Evolutionary conservation across 2,113 vertebrate species (phyloP), one percentile per base, ranked within the genome.

Genomic region (Varanus salvator): DNA sequence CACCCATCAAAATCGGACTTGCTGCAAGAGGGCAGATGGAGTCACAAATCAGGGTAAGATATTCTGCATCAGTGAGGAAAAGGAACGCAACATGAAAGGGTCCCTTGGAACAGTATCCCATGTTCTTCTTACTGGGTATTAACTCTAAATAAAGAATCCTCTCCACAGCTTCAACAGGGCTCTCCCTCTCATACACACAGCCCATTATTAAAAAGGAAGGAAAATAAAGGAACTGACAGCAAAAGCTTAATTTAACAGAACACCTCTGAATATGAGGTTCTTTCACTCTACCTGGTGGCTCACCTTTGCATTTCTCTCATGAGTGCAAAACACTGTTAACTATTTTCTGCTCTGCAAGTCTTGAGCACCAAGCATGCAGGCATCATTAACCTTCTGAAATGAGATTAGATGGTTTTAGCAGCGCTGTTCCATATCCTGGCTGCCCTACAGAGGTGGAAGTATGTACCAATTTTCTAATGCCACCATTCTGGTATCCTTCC

Each of bases 401-500:
- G 68, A 64, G n/a, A 87, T 90, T 90, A 84, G 69, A 92, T 90
- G 54, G 72, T 78, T 92, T 92, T 86, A 85, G 74, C 92, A 85
- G 57, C 92, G 48, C 90, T 90, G 90, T 23, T 92, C 93, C 76
- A 95, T 54, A 83, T 86, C 90, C 87, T 90, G 83, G 80, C 85
- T 92, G 90, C 86, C 38, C 54, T 91, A 69, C 0, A 84, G 69
- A 89, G 77, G 87, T 69, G 91, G 88, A 93, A 92, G 31, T 93
- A 88, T 94, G 86, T 90, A 94, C 90, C 84, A 92, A 92, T 94
- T 96, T 94, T 93, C 90, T 85, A 88, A 21, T 34, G 48, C 85
- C 87, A 86, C 71, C 89, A 92, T 88, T 90, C 88, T 87, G 68
- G 76, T 14, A 83, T 90, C 89, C 69, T 93, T 92, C 71, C 87